Conservation (phyloP, 2,888 invertebrate species). For the Leptothorax acervorum region DNA sequence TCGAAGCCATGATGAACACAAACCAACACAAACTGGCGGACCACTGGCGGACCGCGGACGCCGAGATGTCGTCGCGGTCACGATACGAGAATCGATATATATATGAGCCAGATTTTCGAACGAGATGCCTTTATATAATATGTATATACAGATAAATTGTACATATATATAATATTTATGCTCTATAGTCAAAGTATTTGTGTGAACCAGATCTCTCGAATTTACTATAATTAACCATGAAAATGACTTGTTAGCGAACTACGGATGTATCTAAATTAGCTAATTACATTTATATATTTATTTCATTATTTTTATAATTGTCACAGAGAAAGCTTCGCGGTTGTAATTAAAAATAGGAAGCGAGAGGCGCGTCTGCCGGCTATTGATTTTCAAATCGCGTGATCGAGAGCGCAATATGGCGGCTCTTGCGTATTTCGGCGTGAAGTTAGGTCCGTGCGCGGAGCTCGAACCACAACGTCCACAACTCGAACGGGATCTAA, state of each 20-base stretch:
- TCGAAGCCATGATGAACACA: slow-evolving; percentile 83
- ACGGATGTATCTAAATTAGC: background rate
- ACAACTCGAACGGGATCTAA: background rate
- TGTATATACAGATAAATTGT: background rate
- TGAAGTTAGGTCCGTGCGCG: background rate
- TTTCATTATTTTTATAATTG: background rate
- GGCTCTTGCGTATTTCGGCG: background rate
- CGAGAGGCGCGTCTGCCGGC: background rate
- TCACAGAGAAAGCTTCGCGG: background rate
- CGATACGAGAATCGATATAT: slow-evolving; percentile 26
- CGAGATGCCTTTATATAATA: background rate
- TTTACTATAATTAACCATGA: background rate
- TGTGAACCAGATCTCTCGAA: background rate
- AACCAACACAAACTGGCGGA: slow-evolving; percentile 77
- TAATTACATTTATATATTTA: background rate
- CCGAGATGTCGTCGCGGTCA: slow-evolving; percentile 75
- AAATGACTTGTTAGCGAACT: background rate
- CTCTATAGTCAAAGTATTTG: too few relatives aligned
- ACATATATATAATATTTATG: background rate
- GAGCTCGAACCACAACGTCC: too few relatives aligned
- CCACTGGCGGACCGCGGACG: slow-evolving; percentile 66
- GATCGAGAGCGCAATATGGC: slow-evolving; percentile 50
- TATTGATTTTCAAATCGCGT: slow-evolving; percentile 60
- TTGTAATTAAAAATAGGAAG: slow-evolving; percentile 16
- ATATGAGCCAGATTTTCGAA: background rate